Conservation (phyloP, 2,113 vertebrate genomes). For the Gyps fulvus region DNA sequence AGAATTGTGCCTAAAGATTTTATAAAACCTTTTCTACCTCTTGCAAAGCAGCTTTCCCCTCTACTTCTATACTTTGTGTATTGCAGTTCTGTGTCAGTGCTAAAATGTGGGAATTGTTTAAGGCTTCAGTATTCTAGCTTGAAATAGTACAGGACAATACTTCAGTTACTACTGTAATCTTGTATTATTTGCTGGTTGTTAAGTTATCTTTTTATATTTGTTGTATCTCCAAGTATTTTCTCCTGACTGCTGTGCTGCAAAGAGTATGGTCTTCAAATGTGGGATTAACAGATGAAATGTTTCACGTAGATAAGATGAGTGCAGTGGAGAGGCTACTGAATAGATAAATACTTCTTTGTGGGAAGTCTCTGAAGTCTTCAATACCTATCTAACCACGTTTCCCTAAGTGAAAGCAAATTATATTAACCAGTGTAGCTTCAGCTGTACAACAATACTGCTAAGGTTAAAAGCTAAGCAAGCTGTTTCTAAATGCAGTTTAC, state of each 20-base stretch:
- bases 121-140: not conserved
- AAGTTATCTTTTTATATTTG: not conserved
- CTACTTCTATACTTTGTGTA: not conserved
- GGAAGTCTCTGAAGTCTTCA: not conserved
- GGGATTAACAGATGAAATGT: not conserved
- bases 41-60: not conserved
- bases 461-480: not conserved
- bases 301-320: not conserved
- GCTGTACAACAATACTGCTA: not conserved
- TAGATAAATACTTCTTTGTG: not conserved
- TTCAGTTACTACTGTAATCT: not conserved
- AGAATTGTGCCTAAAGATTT: slow-evolving; percentile 52
- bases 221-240: not conserved
- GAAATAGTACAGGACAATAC: not conserved
- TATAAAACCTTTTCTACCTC: slow-evolving; percentile 61
- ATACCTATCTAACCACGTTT: not conserved
- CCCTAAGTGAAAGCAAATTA: not conserved
- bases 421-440: not conserved
- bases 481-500: not conserved
- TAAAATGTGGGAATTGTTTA: not conserved
- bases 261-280: not conserved
- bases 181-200: not conserved
- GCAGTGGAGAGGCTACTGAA: not conserved
- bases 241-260: not conserved
- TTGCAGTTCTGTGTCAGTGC: not conserved